Base-by-base conservation (phyloP, 2,888 invertebrate genomes). In the Baccha elongata region DNA sequence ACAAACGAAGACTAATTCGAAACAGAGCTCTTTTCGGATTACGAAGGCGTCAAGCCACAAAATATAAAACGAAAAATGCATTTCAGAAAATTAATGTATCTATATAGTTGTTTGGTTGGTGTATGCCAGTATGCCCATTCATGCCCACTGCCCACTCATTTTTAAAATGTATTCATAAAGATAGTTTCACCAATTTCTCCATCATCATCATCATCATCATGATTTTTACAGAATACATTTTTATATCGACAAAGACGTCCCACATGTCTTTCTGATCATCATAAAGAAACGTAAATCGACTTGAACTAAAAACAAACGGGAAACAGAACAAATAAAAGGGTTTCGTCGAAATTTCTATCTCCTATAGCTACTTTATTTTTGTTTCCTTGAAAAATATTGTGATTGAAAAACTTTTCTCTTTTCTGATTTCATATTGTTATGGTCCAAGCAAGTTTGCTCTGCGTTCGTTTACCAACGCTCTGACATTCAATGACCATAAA, bases 331-430 rank as follows among this genome's bases (percentile, higher is more conserved):
- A 75, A 75, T 48, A 68, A 62, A 75, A 74, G 48, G 67, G 68
- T 55, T 52, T 21, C 46, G 6, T 52, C 13, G 32, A 29, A 67
- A 21, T 67, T 65, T 72, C 15, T 37, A 13, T 60, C 7, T 13
- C 6, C 21, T 52, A n/a, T n/a, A n/a, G 26, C 48, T 62, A 42
- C 23, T 29, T 19, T 15, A 11, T 52, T 29, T 58, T 48, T 10
- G 5, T 40, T 15, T 42, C 62, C 29, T 64, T 46, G 26, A 13
- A 11, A 15, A 52, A 46, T 15, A 46, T 32, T 68, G 53, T 69
- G 74, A 80, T 74, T 75, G 69, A 58, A 75, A 74, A 74, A 80
- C 50, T 74, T 80, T 80, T 74, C 64, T 58, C 67, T 71, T 76
- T 48, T 53, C 19, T 40, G 53, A 75, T 62, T 60, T 52, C 68